Base-by-base conservation (phyloP, 2,113 vertebrate species). In the Leucosticte australis region DNA sequence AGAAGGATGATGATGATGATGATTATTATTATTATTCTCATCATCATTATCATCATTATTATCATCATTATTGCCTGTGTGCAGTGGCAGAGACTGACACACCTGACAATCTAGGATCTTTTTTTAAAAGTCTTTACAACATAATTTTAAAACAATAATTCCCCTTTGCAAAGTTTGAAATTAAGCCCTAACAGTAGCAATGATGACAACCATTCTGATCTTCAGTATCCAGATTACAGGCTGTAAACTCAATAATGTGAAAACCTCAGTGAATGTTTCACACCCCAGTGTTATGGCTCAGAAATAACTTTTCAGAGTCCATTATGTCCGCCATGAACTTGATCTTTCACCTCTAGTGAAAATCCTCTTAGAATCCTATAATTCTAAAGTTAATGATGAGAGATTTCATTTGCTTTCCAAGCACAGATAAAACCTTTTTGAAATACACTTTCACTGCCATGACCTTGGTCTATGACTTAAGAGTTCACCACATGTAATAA, bases 391-490 rank as follows among this genome's bases (percentile, higher is more conserved):
- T 96, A 97, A 97, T 98, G 97, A 98, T 96, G 97, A 98, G 92
- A 80, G 70, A 83, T 96, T 97, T 96, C 97, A 98, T 98, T 97
- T 98, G 95, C 96, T 98, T 98, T 97, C 98, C 87, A 96, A 97
- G 97, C 96, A 98, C 96, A 97, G 49, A 96, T 97, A 92, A 97
- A 97, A 94, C 89, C 96, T 96, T 97, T 98, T 96, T 95, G 82
- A 97, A 97, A 97, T 96, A 98, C 75, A 96, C 79, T 96, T 95
- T 96, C 69, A 87, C 83, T 97, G 95, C 89, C 88, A 68, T 97
- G 97, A 98, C 97, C 98, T 98, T 97, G 81, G 57, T 97, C 97
- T 96, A 91, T 94, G 95, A 97, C 97, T 97, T 96, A 95, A 92
- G 96, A 98, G 97, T 98, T 98, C 97, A 96, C 96, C 92, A 97